phyloP scores from a whole-genome alignment of 92 coral and sea anemone species.

The Umimayanthus chanpuru region DNA sequence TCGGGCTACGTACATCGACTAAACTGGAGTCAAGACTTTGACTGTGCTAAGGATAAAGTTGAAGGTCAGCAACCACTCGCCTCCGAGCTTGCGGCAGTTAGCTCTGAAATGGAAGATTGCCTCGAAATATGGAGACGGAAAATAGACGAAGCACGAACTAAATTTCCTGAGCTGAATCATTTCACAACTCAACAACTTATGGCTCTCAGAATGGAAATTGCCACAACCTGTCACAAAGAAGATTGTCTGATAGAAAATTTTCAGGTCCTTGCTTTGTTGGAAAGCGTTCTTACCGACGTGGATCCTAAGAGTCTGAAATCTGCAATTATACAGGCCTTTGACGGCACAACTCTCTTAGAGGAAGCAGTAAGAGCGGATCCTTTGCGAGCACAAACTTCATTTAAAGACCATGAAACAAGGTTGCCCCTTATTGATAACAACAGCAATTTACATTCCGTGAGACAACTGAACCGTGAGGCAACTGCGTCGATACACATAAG shows the following conservation, averaged over 20 bases:
- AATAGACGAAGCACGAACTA: slow-evolving; percentile 53
- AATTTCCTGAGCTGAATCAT: slow-evolving; percentile 67
- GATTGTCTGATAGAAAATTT: slow-evolving; percentile 33
- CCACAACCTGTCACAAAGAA: slow-evolving; percentile 54
- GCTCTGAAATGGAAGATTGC: slow-evolving; percentile 62
- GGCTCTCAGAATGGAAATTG: slow-evolving; percentile 68
- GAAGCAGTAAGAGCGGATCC: background rate
- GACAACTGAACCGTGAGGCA: background rate
- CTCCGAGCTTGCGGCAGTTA: slow-evolving; percentile 46
- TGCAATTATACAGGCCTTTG: slow-evolving; percentile 41
- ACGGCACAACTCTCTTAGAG: slow-evolving; percentile 1
- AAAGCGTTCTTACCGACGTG: slow-evolving; percentile 65
- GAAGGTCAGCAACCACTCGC: slow-evolving; percentile 52
- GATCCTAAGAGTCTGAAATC: slow-evolving; percentile 47
- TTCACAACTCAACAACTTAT: slow-evolving; percentile 79
- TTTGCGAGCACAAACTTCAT: background rate
- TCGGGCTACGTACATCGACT: slow-evolving; percentile 64
- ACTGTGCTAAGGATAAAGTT: slow-evolving; percentile 56
- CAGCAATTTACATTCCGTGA: background rate
- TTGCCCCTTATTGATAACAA: background rate
- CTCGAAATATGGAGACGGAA: slow-evolving; percentile 59
- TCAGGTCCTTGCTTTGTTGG: slow-evolving; percentile 68
- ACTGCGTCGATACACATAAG: background rate
- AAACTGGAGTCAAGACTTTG: slow-evolving; percentile 67
- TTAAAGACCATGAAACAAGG: background rate